Conservation (phyloP, 2,113 vertebrate species). For the Phoxinus phoxinus region DNA sequence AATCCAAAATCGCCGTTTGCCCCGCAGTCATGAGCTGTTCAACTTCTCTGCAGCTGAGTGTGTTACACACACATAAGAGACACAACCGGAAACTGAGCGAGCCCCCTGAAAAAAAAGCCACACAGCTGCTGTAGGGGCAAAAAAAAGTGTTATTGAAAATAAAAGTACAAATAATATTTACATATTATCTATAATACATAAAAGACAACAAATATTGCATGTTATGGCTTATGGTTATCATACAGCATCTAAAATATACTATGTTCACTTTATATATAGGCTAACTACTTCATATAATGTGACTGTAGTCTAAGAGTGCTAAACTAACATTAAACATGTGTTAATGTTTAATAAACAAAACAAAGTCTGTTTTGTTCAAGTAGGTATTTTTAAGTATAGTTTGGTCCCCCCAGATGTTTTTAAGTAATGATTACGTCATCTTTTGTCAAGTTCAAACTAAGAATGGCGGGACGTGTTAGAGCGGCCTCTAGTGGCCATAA, state of each 20-base stretch:
- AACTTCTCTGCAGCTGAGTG: neutral
- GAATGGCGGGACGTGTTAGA: neutral
- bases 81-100: constrained; percentile 15
- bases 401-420: no score
- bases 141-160: neutral
- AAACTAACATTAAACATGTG: neutral
- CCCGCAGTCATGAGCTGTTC: neutral
- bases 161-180: neutral
- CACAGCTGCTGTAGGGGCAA: neutral
- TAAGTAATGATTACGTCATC: neutral
- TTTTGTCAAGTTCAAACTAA: constrained; percentile 2
- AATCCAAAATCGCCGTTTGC: constrained; percentile 10
- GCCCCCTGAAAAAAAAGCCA: constrained; percentile 26
- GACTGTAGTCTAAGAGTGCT: neutral
- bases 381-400: neutral
- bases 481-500: constrained; percentile 6
- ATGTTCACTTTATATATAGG: neutral
- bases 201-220: neutral
- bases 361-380: neutral
- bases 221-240: neutral
- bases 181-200: neutral
- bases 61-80: neutral
- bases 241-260: neutral
- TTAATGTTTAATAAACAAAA: neutral
- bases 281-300: neutral